Evolutionary conservation across 2,113 vertebrate genomes (phyloP), one percentile per base, ranked within the genome.

Genomic region (Tretioscincus oriximinensis): DNA sequence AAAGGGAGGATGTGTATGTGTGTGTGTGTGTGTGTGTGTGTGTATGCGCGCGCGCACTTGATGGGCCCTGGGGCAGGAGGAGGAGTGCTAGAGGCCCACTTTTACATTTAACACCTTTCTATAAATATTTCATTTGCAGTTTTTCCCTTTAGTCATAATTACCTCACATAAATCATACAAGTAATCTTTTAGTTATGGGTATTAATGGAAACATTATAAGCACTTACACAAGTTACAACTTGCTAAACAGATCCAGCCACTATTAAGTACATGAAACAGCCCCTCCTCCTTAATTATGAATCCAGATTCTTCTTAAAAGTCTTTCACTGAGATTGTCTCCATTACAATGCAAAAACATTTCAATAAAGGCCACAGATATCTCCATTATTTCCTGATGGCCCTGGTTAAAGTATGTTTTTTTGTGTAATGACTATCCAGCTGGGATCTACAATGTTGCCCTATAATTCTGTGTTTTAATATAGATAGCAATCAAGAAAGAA

Each of bases 171-270:
- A 92, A 91, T 91, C 84, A 89, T 77, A 88, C 68, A 81, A 87
- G 87, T 93, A 91, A 91, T 90, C 84, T 88, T 90, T 70, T 87
- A 84, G 90, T 82, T 81, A 2, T 68, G 67, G 76, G 41, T 88
- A 89, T 91, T 90, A 91, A 91, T 91, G 88, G 91, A 86, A 92
- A 81, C 3, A 73, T 80, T 93, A 93, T 95, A 87, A 92, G 91
- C 90, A 85, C 80, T 76, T 67, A 83, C 35, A 61, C 85, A 69
- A 81, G 26, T 70, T 87, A 88, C 21, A 78, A 58, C 66, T 73
- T 61, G 70, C 9, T 22, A 51, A 87, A 86, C 76, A 84, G 22
- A 35, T 11, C 28, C 14, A 58, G 54, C 60, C 73, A 28, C 16
- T 73, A 26, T 41, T 65, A 81, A 63, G 9, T 81, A 87, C 84